Base-by-base conservation (phyloP, 2,888 invertebrate genomes). In the Pedicia rivosa region DNA sequence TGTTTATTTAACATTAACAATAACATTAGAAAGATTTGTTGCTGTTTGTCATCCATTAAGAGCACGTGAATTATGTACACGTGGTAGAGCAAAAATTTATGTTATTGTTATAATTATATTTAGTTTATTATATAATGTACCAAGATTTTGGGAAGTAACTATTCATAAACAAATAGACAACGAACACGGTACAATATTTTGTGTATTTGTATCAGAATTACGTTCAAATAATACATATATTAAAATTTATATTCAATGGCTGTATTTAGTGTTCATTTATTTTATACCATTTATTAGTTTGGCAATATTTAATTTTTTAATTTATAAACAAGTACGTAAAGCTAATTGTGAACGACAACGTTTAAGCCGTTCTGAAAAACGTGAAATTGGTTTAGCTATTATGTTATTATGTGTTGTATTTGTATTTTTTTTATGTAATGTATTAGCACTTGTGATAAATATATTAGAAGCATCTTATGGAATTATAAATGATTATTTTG, bases 341-440 rank as follows among this genome's bases (percentile, higher is more conserved):
- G 92, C 94, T 24, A 88, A 88, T 60, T 71, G 78, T 29, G 91
- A 94, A 55, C 76, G 94, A 5, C 87, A 86, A 52, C 76, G 87
- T 1, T 68, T 94, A 38, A 90, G 90, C 35, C 76, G 90, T 35
- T 74, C 83, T 35, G 90, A 92, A 62, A 77, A 83, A 46, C 78
- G 91, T 22, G 94, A 95, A 64, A 88, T 94, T 46, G 84, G 88
- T 12, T 67, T 94, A 41, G 92, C 94, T 22, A 87, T 90, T 36
- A 95, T 95, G 94, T 66, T 95, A 41, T 72, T 94, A 27, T 87
- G 86, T 50, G 90, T 95, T 9, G 94, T 94, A 27, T 74, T 88
- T 33, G 92, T 94, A 3, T 94, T 95, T 64, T 83, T 94, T 59
- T 68, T 90, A 35, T 90, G 92, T 63, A 94, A 95, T 65, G 71